These are phyloP conservation scores for Melanotaenia nigrans DNA, from an alignment of 2,797 vertebrate species.

Conservation along the genomic window DNA sequence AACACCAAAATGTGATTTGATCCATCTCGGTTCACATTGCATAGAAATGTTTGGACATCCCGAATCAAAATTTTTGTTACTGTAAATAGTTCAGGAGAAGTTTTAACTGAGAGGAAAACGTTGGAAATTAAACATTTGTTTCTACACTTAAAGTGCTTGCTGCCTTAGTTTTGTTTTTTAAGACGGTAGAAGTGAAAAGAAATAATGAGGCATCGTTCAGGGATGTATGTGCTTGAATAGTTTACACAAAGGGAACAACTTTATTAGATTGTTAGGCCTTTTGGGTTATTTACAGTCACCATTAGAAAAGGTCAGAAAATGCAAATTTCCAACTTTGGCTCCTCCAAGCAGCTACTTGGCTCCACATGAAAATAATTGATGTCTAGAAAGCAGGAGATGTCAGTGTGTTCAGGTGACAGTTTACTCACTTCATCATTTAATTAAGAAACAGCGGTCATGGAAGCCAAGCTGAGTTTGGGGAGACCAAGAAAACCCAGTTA, in stretches of 20 bases:
- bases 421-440: background rate
- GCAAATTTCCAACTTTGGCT: background rate
- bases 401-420: background rate
- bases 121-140: background rate
- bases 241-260: background rate
- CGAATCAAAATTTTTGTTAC: background rate
- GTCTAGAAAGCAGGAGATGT: too few species aligned
- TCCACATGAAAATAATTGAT: background rate
- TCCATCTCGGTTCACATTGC: background rate
- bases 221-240: background rate
- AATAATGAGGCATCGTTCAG: background rate
- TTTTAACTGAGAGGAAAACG: background rate
- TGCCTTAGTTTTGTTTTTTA: background rate
- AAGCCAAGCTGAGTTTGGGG: background rate
- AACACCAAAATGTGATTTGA: background rate
- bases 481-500: too few species aligned
- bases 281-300: background rate
- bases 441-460: background rate
- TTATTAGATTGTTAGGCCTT: background rate
- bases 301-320: background rate
- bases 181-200: background rate
- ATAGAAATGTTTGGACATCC: background rate
- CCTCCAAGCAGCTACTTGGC: background rate
- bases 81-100: background rate
- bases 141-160: background rate